Base-by-base conservation (phyloP, 1,140 invertebrate genomes). In the Hormaphis cornu region DNA sequence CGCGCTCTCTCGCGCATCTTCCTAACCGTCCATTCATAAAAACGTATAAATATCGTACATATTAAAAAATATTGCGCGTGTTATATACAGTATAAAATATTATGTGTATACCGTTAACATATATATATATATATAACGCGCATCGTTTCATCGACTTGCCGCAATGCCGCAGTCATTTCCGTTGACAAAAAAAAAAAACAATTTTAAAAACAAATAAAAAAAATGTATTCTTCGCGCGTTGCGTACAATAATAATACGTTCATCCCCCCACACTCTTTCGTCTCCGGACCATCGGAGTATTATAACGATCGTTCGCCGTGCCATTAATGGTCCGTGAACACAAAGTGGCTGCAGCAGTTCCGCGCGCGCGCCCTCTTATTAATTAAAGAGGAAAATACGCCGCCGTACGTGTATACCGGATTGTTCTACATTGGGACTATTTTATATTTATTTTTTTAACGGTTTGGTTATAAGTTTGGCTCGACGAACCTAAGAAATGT, bases 1-100 rank as follows among this genome's bases (percentile, higher is more conserved):
- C 37, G 14, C n/a, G 5, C 53, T 14, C 28, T 28, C 14, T 20
- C 24, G 58, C 14, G 4, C 22, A 14, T 26, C 58, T 44, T 26
- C 42, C 30, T n/a, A n/a, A 28, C n/a, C 61, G 40, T 63, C 61
- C 61, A 66, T 66, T 66, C 61, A 66, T 66, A 66, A 66, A 66
- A 66, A 16, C 40, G 1, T 8, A n/a, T n/a, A n/a, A 40, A 40
- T 24, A 58, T 24, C 18, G n/a, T 10, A 40, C 37, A 40, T 24
- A 40, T 58, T 40, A n/a, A 58, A 37, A 58, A 24, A 16, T 24
- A 52, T 28, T 33, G 9, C 30, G 30, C 30, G 30, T 9, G 30
- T 33, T 33, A 4, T 33, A 33, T 33, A 9, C 9, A 33, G 9
- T 33, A 33, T 33, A 33, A 33, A 9, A 4, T 4, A 6, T 6